These are phyloP conservation scores for Apeira syringaria DNA, from an alignment of 2,888 invertebrate species.

Conservation along the genomic window DNA sequence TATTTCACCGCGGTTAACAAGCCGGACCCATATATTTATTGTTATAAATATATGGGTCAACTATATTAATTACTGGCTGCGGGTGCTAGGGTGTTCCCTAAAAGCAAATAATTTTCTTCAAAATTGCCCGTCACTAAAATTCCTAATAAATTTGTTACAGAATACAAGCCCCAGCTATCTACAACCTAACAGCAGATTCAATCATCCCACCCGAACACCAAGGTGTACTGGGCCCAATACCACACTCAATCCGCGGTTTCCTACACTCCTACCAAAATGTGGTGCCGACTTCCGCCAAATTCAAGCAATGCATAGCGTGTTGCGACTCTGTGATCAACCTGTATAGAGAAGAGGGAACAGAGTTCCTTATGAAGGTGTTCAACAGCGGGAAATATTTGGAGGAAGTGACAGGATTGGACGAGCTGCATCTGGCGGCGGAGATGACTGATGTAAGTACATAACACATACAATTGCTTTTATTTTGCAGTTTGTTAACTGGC, in stretches of 20 bases:
- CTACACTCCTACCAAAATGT: conserved; percentile 92
- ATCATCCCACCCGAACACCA: conserved; percentile 62
- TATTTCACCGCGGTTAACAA: no score
- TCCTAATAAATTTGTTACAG: conserved; percentile 61
- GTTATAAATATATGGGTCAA: no score
- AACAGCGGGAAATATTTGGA: conserved; percentile 92
- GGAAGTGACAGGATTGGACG: conserved; percentile 91
- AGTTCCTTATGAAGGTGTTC: conserved; percentile 91
- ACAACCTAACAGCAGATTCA: conserved; percentile 59
- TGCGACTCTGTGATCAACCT: conserved; percentile 81
- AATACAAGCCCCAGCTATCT: conserved; percentile 86
- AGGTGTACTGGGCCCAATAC: conserved; percentile 91
- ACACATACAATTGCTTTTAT: not conserved
- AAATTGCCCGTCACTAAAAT: no score
- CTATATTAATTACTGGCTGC: no score
- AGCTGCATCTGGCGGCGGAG: conserved; percentile 84
- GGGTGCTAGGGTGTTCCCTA: no score
- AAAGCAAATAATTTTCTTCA: no score
- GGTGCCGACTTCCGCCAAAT: conserved; percentile 92
- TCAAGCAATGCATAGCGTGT: conserved; percentile 96
- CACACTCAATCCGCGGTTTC: conserved; percentile 97
- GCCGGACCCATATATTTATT: no score
- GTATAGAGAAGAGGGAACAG: conserved; percentile 81
- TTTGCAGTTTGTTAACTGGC: no score
- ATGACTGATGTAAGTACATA: conserved; percentile 80